Percentiles rank a stretch among this genome's conserved stretches.
Evolutionary conservation across 1,140 invertebrate species (phyloP).

Genomic region (Drosophila prosaltans): DNA sequence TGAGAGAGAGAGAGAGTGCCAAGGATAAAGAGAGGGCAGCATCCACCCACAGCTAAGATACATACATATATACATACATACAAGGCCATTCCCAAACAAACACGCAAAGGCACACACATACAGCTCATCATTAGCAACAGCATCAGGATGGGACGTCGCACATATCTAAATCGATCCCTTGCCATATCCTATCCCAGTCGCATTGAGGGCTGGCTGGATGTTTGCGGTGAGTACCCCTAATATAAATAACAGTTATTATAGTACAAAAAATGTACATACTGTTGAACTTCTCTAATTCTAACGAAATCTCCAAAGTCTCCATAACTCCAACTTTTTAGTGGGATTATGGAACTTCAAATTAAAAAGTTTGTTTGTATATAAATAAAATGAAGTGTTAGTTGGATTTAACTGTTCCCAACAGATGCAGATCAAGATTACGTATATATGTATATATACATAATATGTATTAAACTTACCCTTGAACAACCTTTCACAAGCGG

Average conservation of each 20-base stretch:
- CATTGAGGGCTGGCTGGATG: constrained; percentile 89
- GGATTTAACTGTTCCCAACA: too few relatives aligned
- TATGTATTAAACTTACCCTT: too few relatives aligned
- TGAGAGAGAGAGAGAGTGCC: constrained; percentile 1
- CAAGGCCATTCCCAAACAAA: not conserved
- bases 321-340: too few relatives aligned
- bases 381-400: constrained; percentile 27
- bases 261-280: too few relatives aligned
- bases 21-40: constrained; percentile 17
- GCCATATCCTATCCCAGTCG: constrained; percentile 86
- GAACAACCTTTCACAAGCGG: too few relatives aligned
- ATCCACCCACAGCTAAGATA: constrained; percentile 25
- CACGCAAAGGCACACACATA: not conserved
- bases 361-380: not conserved
- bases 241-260: too few relatives aligned
- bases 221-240: constrained; percentile 86
- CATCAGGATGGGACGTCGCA: constrained; percentile 74
- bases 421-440: too few relatives aligned
- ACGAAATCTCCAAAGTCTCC: too few relatives aligned
- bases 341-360: too few relatives aligned
- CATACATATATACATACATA: constrained; percentile 12
- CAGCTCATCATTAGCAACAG: not conserved
- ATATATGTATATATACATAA: too few relatives aligned
- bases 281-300: too few relatives aligned
- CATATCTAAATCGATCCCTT: constrained; percentile 74